Percentiles rank a stretch among this genome's conserved stretches.
phyloP scores from a whole-genome alignment of 2,113 vertebrate species.

The Mesitornis unicolor region DNA sequence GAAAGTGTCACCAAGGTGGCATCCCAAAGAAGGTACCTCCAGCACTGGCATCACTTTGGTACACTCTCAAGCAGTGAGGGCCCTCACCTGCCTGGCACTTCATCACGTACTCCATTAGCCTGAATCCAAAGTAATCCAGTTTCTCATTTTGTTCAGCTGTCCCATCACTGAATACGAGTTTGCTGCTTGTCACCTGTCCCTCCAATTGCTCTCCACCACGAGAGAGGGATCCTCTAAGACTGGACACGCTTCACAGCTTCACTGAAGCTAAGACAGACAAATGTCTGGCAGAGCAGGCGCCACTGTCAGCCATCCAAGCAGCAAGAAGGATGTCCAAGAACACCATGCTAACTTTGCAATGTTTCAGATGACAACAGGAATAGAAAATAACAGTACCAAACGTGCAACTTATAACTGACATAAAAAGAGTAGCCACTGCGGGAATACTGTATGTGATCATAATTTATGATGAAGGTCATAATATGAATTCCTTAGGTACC shows the following conservation, averaged over 20 bases:
- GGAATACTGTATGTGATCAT: background rate
- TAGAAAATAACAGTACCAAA: background rate
- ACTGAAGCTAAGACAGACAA: background rate
- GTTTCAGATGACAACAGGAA: background rate
- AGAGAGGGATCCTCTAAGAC: background rate
- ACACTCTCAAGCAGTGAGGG: too few species aligned
- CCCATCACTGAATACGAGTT: too few species aligned
- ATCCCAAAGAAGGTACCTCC: too few species aligned
- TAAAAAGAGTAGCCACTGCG: background rate
- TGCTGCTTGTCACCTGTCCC: too few species aligned
- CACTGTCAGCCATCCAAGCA: background rate
- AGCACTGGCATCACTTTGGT: too few species aligned
- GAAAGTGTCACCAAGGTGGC: too few species aligned
- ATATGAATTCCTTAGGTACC: background rate
- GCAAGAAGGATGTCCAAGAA: background rate
- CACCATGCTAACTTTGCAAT: accelerated
- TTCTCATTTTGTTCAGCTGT: too few species aligned
- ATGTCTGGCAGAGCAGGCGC: background rate
- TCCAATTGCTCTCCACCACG: too few species aligned
- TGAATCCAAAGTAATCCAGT: too few species aligned
- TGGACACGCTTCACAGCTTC: background rate
- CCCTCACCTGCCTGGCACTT: too few species aligned
- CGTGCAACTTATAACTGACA: too few species aligned
- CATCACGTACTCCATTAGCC: too few species aligned
- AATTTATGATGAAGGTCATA: background rate